phyloP scores from a whole-genome alignment of 2,888 invertebrate genomes.

The Plutella xylostella region DNA sequence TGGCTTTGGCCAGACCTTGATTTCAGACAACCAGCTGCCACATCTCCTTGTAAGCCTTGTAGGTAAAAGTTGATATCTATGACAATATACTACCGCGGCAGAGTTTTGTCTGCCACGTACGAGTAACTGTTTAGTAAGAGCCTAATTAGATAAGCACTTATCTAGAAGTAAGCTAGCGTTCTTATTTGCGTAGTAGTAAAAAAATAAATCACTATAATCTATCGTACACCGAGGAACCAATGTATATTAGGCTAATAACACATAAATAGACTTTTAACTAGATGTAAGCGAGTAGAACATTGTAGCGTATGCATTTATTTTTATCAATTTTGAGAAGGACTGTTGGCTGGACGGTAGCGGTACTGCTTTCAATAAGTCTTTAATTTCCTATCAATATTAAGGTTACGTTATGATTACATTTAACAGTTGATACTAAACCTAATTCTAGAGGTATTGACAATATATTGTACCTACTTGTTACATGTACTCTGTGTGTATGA shows the following conservation, averaged over 20 bases:
- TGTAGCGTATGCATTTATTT: too few relatives aligned
- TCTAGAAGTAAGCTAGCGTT: constrained; percentile 41
- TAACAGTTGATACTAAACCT: too few relatives aligned
- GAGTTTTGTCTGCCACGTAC: constrained; percentile 36
- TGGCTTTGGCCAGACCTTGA: neutral
- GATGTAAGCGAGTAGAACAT: constrained; percentile 38
- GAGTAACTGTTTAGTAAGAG: constrained; percentile 34
- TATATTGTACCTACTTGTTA: too few relatives aligned
- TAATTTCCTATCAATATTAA: too few relatives aligned
- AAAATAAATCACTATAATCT: constrained; percentile 19
- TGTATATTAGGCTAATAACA: constrained; percentile 41
- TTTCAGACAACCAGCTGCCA: neutral
- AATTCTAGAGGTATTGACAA: too few relatives aligned
- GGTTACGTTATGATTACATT: too few relatives aligned
- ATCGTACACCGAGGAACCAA: constrained; percentile 51
- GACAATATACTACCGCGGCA: constrained; percentile 4
- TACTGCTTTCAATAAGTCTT: too few relatives aligned
- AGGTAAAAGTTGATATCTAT: too few relatives aligned
- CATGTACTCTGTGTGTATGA: too few relatives aligned
- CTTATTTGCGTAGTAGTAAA: constrained; percentile 44
- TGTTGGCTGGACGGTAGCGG: too few relatives aligned
- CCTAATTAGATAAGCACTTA: constrained; percentile 41
- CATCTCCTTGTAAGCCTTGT: too few relatives aligned
- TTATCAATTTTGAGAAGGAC: too few relatives aligned
- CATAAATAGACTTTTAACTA: constrained; percentile 44